Conservation (phyloP, 1,140 invertebrate species). For the Drosophila willistoni region DNA sequence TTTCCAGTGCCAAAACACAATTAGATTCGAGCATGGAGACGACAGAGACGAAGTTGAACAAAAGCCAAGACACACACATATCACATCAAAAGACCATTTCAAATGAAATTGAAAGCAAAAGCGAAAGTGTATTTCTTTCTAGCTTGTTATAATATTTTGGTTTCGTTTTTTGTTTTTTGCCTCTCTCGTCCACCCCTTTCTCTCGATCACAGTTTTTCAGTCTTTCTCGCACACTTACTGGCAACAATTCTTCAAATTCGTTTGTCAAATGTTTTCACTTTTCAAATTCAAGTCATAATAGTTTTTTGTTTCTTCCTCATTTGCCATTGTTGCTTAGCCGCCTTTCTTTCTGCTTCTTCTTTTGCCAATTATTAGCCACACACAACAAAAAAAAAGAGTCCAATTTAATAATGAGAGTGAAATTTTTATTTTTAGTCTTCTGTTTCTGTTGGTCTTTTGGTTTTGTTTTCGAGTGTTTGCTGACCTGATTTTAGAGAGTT, state of each 20-base stretch:
- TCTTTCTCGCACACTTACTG: conserved; percentile 6
- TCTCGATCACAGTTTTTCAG: conserved; percentile 9
- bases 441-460: not conserved
- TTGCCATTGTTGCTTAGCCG: conserved; percentile 24
- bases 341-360: conserved; percentile 24
- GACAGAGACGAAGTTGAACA: not conserved
- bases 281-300: conserved; percentile 25
- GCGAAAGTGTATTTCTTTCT: conserved; percentile 72
- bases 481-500: conserved; percentile 49
- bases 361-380: conserved; percentile 46
- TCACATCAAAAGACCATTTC: conserved; percentile 50
- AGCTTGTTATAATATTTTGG: conserved; percentile 23
- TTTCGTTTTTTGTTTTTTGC: conserved; percentile 23
- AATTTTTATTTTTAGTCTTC: conserved; percentile 33
- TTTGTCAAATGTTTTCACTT: conserved; percentile 73
- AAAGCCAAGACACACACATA: conserved; percentile 14
- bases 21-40: not conserved
- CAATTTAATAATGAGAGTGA: conserved; percentile 62
- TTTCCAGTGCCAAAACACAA: conserved; percentile 1
- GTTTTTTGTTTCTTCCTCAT: conserved; percentile 20
- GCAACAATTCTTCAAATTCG: conserved; percentile 70
- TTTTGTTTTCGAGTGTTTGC: conserved; percentile 20
- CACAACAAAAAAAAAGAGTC: conserved; percentile 15
- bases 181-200: conserved; percentile 33
- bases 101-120: conserved; percentile 80